phyloP scores from a whole-genome alignment of 2,797 vertebrate genomes.

The Spondyliosoma cantharus region DNA sequence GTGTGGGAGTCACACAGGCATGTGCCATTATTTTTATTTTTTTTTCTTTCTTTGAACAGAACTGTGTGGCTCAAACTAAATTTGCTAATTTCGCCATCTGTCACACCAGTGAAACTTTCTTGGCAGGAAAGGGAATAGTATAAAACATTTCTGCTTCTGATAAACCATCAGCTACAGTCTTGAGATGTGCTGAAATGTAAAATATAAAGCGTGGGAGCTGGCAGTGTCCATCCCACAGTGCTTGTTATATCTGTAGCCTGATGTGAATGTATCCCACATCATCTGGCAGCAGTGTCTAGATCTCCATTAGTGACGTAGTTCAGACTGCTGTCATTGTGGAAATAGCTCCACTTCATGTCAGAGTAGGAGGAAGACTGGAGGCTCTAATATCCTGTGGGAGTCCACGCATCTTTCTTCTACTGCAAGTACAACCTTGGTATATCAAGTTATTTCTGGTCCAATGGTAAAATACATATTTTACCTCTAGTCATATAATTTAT shows the following conservation, averaged over 20 bases:
- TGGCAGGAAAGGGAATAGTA: background rate
- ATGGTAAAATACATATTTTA: background rate
- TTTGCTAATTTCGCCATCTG: background rate
- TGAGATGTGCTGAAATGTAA: background rate
- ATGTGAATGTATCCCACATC: constrained; percentile 41
- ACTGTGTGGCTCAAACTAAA: constrained; percentile 9
- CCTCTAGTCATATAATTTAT: background rate
- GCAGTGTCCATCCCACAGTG: constrained; percentile 1
- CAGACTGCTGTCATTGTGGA: constrained; percentile 37
- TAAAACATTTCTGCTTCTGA: background rate
- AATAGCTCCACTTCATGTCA: constrained; percentile 46
- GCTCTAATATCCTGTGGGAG: constrained; percentile 27
- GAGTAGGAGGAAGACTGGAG: constrained; percentile 43
- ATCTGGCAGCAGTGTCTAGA: constrained; percentile 13
- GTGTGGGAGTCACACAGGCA: background rate
- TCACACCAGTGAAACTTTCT: background rate
- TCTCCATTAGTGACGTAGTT: constrained; percentile 51
- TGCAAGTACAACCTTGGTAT: background rate
- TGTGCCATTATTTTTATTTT: background rate
- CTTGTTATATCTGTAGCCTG: constrained; percentile 19
- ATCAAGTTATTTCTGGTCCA: constrained; percentile 24
- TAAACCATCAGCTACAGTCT: background rate
- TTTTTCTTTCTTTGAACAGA: background rate
- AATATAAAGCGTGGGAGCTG: constrained; percentile 31
- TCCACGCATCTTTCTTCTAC: constrained; percentile 2